Base-by-base conservation (phyloP, 1,140 invertebrate species). In the Zaprionus davidi region DNA sequence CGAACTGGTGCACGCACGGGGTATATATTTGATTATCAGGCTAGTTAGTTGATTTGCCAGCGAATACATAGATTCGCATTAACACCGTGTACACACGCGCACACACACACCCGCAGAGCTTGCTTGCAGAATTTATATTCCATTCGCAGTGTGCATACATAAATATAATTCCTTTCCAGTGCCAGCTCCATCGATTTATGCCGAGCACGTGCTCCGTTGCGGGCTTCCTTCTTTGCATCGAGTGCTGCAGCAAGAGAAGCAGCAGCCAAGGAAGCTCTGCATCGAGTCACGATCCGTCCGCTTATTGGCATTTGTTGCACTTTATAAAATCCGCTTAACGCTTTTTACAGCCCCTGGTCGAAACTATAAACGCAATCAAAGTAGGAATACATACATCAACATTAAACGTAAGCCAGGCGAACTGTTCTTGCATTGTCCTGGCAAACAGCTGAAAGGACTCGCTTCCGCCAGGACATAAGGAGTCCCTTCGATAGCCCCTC, bases 321-420 rank as follows among this genome's bases (percentile, higher is more conserved):
- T 90, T 87, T 84, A 84, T 84, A 76, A 90, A 88, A 88, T 88
- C 84, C 84, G 81, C 84, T 88, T 88, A 88, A 84, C 81, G 78
- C 57, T 26, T 60, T 66, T 73, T 66, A 67, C 55, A 79, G 44
- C 75, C 78, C 31, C 36, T 71, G 63, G 24, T 34, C 58, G 60
- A 71, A 69, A 82, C 57, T 53, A 71, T 71, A 70, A 81, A 82
- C 41, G 80, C 80, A 86, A 86, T 86, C 80, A 83, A 79, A 73
- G 71, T 71, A 53, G 69, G 78, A 85, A 85, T 81, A 79, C 78
- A 82, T 79, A 75, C 81, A 81, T 84, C 78, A 84, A 79, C 85
- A 76, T 81, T 87, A 84, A 84, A 44, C 66, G 71, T 56, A 64
- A 59, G 56, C 83, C 72, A 17, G 36, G 65, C 79, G 51, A 62